Conservation (phyloP, 2,113 vertebrate species). For the Rhinopomastus cyanomelas region DNA sequence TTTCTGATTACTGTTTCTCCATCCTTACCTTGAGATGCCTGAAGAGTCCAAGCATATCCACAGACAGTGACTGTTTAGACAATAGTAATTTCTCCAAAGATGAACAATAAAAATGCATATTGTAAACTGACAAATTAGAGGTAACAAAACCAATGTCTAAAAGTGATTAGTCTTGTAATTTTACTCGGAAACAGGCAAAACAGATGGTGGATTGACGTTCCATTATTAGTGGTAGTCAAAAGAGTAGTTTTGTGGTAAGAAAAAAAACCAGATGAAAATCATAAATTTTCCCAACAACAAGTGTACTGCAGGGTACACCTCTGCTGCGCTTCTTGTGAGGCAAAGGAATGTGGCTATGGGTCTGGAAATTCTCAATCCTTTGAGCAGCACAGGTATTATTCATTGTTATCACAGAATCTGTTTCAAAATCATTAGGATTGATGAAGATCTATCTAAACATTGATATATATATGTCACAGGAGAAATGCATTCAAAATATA, state of each 20-base stretch:
- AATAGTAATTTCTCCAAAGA: background rate
- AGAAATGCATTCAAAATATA: background rate
- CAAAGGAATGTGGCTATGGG: background rate
- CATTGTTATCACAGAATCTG: background rate
- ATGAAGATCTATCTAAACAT: background rate
- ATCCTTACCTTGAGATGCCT: background rate
- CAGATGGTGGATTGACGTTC: background rate
- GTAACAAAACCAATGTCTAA: background rate
- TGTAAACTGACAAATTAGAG: background rate
- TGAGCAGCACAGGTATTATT: background rate
- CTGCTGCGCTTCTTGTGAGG: background rate
- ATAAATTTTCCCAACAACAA: background rate
- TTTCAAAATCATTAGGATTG: background rate
- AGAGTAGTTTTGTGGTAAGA: background rate
- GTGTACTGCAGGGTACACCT: background rate
- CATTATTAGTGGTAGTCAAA: background rate
- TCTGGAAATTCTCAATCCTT: background rate
- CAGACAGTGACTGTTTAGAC: background rate
- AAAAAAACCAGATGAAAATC: background rate
- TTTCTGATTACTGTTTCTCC: background rate
- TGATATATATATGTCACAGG: background rate
- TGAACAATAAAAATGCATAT: rapidly evolving
- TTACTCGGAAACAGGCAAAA: background rate
- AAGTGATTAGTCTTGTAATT: background rate
- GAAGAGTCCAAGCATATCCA: background rate